Evolutionary conservation across 2,888 invertebrate species (phyloP).

Genomic region (Andrena marginata): DNA sequence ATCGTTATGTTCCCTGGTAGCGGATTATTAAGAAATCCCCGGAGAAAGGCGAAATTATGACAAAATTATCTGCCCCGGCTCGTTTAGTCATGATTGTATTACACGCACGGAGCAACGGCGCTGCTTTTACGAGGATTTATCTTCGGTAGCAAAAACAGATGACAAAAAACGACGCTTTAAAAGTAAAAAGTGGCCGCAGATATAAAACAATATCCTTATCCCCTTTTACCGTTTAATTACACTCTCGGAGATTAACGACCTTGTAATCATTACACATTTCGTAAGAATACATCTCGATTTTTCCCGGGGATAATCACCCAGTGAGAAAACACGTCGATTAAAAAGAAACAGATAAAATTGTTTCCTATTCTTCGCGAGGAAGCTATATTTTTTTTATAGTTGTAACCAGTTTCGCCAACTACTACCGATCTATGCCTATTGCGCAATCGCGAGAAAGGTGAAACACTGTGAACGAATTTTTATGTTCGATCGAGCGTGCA

Average conservation of each 20-base stretch:
- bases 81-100: constrained; percentile 12
- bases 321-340: not conserved
- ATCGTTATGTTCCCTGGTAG: constrained; percentile 18
- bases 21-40: constrained; percentile 28
- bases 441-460: constrained; percentile 7
- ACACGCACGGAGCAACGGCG: not conserved
- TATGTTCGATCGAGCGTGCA: constrained; percentile 17
- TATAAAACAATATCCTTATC: not conserved
- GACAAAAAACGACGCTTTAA: not conserved
- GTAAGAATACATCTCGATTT: not conserved
- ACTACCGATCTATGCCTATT: not conserved
- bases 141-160: not conserved
- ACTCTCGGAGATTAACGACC: not conserved
- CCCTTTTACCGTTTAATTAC: not conserved
- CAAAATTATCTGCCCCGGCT: not conserved
- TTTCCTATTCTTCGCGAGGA: not conserved
- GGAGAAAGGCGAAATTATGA: not conserved
- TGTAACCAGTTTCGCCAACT: not conserved
- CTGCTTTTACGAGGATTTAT: not conserved
- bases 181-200: not conserved
- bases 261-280: not conserved
- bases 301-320: not conserved
- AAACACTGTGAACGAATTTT: constrained; percentile 35
- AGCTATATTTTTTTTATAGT: not conserved
- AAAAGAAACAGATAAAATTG: not conserved